Base-by-base conservation (phyloP, 2,888 invertebrate species). In the Cancer borealis region DNA sequence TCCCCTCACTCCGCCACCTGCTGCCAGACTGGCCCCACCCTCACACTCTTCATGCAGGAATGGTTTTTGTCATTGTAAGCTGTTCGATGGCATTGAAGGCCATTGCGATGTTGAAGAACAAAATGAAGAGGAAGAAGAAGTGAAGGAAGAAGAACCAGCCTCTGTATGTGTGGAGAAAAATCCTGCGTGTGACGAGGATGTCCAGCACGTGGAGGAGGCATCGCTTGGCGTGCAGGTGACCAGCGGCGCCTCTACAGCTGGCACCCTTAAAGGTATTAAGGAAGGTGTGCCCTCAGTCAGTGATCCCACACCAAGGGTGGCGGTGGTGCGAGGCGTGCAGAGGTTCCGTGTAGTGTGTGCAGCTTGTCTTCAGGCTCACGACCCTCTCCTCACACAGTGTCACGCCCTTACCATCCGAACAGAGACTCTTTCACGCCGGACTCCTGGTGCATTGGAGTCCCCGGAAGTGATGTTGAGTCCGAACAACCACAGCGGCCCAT, bases 341-440 rank as follows among this genome's bases (percentile, higher is more conserved):
- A 95, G 95, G 91, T 95, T 95, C 92, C 84, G 95, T 12, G 95
- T 95, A 10, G 93, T 95, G 8, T 95, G 95, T 79, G 95, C 95
- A 30, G 93, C 94, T 54, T 95, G 95, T 91, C 92, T 95, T 54
- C 92, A 92, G 46, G 95, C 95, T 8, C 95, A 95, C 73, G 95
- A 95, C 90, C 95, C 95, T 0, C 95, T 95, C 21, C 92, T 95
- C 10, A 95, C 95, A 3, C 92, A 89, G 47, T 95, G 95, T 60
- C 92, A 88, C 30, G 79, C 60, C 47, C 91, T 91, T 45, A 73
- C 93, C 49, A 12, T 90, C 17, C 92, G 90, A 1, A 47, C 94
- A 3, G 94, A 94, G 46, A 46, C 87, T 46, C 92, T 88, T 39
- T 87, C 88, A 30, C 54, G 88, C 26, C 79, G 87, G 66, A 91